phyloP scores from a whole-genome alignment of 2,113 vertebrate genomes.

The Leuciscus idus region DNA sequence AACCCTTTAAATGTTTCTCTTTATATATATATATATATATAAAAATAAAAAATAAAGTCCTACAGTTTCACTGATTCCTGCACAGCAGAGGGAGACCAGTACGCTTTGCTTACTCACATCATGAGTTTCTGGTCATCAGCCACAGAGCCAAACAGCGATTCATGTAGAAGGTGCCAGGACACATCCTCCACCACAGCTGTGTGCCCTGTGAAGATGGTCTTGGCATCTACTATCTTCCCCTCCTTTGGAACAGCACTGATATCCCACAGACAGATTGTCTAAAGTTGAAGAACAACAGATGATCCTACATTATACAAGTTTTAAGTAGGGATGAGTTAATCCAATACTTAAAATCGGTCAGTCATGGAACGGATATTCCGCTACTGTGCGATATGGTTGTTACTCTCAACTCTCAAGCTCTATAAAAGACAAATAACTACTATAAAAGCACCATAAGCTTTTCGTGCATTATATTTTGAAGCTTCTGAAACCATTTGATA shows the following conservation, averaged over 20 bases:
- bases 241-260: slow-evolving; percentile 87
- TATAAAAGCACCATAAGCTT: too few relatives aligned
- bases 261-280: slow-evolving; percentile 97
- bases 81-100: neutral
- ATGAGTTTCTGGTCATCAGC: slow-evolving; percentile 97
- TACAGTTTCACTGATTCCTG: neutral
- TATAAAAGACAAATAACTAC: too few relatives aligned
- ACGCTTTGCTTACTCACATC: slow-evolving; percentile 79
- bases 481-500: too few relatives aligned
- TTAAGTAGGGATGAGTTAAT: neutral
- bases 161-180: slow-evolving; percentile 92
- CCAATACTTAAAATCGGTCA: too few relatives aligned
- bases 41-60: too few relatives aligned
- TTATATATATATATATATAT: too few relatives aligned
- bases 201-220: slow-evolving; percentile 93
- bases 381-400: too few relatives aligned
- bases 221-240: slow-evolving; percentile 89
- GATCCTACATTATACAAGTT: neutral
- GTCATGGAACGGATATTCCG: too few relatives aligned
- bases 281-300: neutral
- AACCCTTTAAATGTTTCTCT: too few relatives aligned
- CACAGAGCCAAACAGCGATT: slow-evolving; percentile 92
- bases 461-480: too few relatives aligned
- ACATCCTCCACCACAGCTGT: slow-evolving; percentile 94
- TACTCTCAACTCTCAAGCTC: too few relatives aligned